phyloP scores from a whole-genome alignment of 1,140 invertebrate genomes.

The Sitophilus oryzae region DNA sequence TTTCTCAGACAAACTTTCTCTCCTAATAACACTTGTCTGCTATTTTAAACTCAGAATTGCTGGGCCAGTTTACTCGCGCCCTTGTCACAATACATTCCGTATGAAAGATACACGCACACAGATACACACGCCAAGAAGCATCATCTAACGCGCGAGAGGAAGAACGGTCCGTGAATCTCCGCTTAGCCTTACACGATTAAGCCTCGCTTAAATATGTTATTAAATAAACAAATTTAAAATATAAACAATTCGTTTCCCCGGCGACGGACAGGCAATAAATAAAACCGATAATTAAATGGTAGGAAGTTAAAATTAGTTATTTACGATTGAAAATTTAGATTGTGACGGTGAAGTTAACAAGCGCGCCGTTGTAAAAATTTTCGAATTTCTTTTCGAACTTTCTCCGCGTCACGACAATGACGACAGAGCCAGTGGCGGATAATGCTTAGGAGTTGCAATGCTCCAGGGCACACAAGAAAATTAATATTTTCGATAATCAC shows the following conservation, averaged over 20 bases:
- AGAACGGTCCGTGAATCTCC: constrained; percentile 11
- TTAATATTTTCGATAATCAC: too few species aligned
- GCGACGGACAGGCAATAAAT: constrained; percentile 15
- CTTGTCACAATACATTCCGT: constrained; percentile 8
- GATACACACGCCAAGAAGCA: too few species aligned
- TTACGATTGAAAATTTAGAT: constrained; percentile 19
- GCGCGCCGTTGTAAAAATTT: constrained; percentile 18
- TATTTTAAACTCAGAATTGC: background rate
- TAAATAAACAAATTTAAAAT: constrained; percentile 21
- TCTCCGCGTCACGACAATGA: constrained; percentile 14
- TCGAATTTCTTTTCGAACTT: constrained; percentile 18
- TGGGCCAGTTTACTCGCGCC: background rate
- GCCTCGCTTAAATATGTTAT: constrained; percentile 17
- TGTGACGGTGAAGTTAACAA: constrained; percentile 14
- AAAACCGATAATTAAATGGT: constrained; percentile 24
- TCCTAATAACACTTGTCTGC: too few species aligned
- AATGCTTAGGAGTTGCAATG: too few species aligned
- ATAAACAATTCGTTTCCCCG: constrained; percentile 20
- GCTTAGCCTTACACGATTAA: constrained; percentile 13
- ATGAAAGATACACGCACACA: constrained; percentile 20
- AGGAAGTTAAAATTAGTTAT: constrained; percentile 20
- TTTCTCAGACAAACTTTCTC: too few species aligned
- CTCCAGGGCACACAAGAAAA: too few species aligned
- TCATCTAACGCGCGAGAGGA: constrained; percentile 11
- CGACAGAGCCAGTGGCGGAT: too few species aligned